A percentile compares a stretch with the other conserved stretches of the same genome.
phyloP scores from a whole-genome alignment of 37 sponge, comb jelly and placozoan species.

The Axinella damicornis region DNA sequence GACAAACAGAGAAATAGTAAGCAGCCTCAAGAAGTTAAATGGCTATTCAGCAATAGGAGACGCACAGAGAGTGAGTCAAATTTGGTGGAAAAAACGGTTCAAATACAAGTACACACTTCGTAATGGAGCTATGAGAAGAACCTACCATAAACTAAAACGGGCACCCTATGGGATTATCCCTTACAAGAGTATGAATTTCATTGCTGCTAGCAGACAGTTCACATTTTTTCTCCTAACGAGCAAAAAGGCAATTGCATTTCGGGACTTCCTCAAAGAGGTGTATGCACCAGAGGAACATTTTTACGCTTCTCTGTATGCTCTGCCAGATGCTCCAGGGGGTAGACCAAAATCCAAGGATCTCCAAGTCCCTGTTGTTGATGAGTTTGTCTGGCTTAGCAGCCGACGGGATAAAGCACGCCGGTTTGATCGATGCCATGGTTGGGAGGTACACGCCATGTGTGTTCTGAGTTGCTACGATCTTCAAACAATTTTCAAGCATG shows the following conservation, averaged over 20 bases:
- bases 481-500: neutral
- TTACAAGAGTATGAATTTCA: constrained; percentile 28
- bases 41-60: constrained; percentile 10
- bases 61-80: neutral
- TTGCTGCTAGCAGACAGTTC: neutral
- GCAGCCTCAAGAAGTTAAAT: constrained; percentile 21
- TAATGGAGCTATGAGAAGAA: neutral
- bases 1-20: constrained; percentile 65
- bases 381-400: no score
- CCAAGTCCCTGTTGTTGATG: no score
- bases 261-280: neutral
- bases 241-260: neutral
- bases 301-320: constrained; percentile 19
- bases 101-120: neutral
- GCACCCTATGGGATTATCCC: constrained; percentile 1
- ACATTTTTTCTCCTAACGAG: neutral
- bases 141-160: neutral
- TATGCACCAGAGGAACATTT: constrained; percentile 38
- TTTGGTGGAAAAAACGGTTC: neutral
- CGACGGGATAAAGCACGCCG: neutral
- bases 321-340: constrained; percentile 36
- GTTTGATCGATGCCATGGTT: constrained; percentile 1
- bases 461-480: neutral
- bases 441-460: constrained; percentile 1
- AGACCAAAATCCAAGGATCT: no score